Evolutionary conservation across 2,113 vertebrate genomes (phyloP), one percentile per base, ranked within the genome.

Genomic region (Tretioscincus oriximinensis): DNA sequence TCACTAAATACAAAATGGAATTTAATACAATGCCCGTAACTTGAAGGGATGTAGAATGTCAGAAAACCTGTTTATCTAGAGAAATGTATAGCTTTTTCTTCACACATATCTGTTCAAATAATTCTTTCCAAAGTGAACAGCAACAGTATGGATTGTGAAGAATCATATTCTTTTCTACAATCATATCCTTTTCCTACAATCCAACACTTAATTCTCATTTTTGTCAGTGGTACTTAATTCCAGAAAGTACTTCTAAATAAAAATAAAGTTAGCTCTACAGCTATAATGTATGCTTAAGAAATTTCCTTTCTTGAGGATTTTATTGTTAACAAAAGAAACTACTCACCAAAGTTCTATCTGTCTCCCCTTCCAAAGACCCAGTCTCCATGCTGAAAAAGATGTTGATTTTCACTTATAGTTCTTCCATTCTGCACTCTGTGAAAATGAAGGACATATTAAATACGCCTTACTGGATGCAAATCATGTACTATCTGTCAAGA

Each of bases 271-370:
- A 35, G 68, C 10, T 70, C 20, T 70, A 20, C 35, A 70, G 35
- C 21, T 70, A 26, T 1, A 45, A 22, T 31, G 22, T n/a, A 9
- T 78, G 26, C 41, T 61, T 70, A 22, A 45, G 51, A 24, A 70
- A 71, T 41, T 60, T 14, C 63, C 66, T 67, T 61, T 45, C 12
- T 49, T 31, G 26, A 61, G 11, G 63, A 41, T 74, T 41, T 66
- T 18, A 61, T 63, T 82, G n/a, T 22, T 12, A 70, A 29, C 51
- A 49, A 82, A 21, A 70, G 24, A 66, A 89, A 83, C 67, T 91
- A 95, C 95, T 96, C 83, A 96, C 95, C 87, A 66, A 92, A 91
- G 85, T 90, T 91, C 86, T 93, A 54, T 96, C 95, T 78, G 89
- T 81, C 47, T 96, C 95, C 87, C 88, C 91, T 22, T 96, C 95